Evolutionary conservation across 2,113 vertebrate species (phyloP).

Genomic region (Nesoenas mayeri): DNA sequence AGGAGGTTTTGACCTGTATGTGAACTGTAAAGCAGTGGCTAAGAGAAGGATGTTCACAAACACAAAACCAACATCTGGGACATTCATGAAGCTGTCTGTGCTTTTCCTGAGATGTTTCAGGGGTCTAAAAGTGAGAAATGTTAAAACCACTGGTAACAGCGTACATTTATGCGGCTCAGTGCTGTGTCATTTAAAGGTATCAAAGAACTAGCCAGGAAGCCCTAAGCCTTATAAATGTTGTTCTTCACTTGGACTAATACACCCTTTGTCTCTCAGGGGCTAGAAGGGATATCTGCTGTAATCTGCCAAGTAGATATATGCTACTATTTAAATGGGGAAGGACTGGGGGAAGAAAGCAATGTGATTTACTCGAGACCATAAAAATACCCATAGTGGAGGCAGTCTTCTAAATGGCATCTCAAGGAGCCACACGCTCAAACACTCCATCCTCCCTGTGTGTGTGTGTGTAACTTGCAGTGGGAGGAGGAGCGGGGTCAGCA

Average conservation of each 20-base stretch:
- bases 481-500: background rate
- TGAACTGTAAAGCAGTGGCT: background rate
- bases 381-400: background rate
- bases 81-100: background rate
- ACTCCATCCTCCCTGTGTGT: accelerated
- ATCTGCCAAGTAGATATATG: background rate
- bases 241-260: background rate
- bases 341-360: background rate
- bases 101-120: background rate
- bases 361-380: background rate
- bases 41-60: background rate
- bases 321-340: background rate
- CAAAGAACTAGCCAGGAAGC: background rate
- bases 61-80: background rate
- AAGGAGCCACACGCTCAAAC: background rate
- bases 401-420: background rate
- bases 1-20: background rate
- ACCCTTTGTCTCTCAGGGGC: background rate
- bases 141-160: background rate
- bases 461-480: background rate
- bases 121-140: background rate
- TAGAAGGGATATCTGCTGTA: background rate
- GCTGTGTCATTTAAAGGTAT: background rate
- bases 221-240: background rate
- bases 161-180: background rate